phyloP scores from a whole-genome alignment of 2,797 vertebrate genomes.

The Tinamus major region DNA sequence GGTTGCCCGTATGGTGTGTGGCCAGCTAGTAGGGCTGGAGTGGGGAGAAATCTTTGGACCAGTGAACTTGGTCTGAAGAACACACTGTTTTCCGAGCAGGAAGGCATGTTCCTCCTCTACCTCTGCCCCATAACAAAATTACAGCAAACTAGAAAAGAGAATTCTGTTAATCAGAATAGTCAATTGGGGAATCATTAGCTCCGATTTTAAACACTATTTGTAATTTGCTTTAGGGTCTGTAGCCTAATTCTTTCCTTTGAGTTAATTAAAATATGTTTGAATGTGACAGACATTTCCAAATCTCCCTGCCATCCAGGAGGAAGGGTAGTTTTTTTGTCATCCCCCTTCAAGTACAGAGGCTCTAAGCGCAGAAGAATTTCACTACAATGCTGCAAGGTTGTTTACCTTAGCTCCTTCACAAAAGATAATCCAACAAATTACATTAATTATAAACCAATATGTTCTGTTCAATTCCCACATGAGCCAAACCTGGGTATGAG shows the following conservation, averaged over 20 bases:
- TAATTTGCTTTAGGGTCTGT: constrained; percentile 77
- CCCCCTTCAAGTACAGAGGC: constrained; percentile 63
- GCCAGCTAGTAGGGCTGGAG: background rate
- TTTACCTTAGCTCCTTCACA: constrained; percentile 93
- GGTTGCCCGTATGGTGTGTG: rapidly evolving
- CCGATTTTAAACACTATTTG: constrained; percentile 72
- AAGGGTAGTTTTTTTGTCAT: constrained; percentile 56
- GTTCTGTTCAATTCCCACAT: constrained; percentile 89
- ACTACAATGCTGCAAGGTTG: constrained; percentile 83
- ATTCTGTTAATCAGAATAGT: constrained; percentile 74
- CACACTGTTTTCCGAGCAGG: constrained; percentile 20
- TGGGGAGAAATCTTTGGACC: background rate
- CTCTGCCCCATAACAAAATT: constrained; percentile 53
- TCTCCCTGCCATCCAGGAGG: constrained; percentile 65
- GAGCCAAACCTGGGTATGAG: constrained; percentile 88
- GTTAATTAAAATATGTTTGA: constrained; percentile 79
- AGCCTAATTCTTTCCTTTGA: constrained; percentile 79
- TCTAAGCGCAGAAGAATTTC: constrained; percentile 70
- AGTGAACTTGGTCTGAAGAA: background rate
- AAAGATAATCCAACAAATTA: constrained; percentile 98
- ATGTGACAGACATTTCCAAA: constrained; percentile 78
- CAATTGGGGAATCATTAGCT: constrained; percentile 72
- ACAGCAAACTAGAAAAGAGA: constrained; percentile 62
- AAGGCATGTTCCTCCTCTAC: constrained; percentile 30
- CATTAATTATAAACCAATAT: constrained; percentile 99